phyloP scores from a whole-genome alignment of 2,113 vertebrate species.

The Cephalopterus ornatus region DNA sequence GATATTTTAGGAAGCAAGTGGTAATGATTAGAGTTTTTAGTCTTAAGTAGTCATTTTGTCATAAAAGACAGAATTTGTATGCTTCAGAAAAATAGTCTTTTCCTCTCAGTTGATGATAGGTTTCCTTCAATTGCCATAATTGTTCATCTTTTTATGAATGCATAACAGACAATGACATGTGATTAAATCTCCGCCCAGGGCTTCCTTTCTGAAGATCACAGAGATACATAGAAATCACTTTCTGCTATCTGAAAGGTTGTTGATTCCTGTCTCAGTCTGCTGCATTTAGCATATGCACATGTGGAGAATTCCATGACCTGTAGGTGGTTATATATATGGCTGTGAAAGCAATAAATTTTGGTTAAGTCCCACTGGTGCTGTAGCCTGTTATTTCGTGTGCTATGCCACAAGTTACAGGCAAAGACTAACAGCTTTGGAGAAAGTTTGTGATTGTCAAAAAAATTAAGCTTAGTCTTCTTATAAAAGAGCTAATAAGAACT shows the following conservation, averaged over 20 bases:
- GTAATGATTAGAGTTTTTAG: constrained; percentile 71
- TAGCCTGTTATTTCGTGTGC: not conserved
- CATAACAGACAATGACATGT: constrained; percentile 51
- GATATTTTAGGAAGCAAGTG: constrained; percentile 73
- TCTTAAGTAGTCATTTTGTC: constrained; percentile 69
- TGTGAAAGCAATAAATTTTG: not conserved
- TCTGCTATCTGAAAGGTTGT: not conserved
- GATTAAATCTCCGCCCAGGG: constrained; percentile 51
- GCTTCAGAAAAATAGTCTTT: constrained; percentile 70
- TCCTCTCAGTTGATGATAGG: constrained; percentile 69
- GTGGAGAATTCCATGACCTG: not conserved
- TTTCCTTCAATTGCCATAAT: constrained; percentile 63
- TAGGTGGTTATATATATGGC: not conserved
- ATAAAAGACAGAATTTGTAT: constrained; percentile 62
- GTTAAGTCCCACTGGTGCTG: not conserved
- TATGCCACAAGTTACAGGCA: not conserved
- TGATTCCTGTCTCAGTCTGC: not conserved
- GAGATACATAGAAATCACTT: not conserved
- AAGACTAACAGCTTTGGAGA: not conserved
- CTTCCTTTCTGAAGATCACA: constrained; percentile 45
- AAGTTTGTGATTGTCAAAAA: not conserved
- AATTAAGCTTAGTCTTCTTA: not conserved
- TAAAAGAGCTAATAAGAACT: not conserved
- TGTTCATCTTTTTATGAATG: constrained; percentile 61
- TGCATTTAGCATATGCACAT: not conserved